These are phyloP conservation scores for Empis stercorea DNA, from an alignment of 2,888 invertebrate genomes.

Conservation along the genomic window DNA sequence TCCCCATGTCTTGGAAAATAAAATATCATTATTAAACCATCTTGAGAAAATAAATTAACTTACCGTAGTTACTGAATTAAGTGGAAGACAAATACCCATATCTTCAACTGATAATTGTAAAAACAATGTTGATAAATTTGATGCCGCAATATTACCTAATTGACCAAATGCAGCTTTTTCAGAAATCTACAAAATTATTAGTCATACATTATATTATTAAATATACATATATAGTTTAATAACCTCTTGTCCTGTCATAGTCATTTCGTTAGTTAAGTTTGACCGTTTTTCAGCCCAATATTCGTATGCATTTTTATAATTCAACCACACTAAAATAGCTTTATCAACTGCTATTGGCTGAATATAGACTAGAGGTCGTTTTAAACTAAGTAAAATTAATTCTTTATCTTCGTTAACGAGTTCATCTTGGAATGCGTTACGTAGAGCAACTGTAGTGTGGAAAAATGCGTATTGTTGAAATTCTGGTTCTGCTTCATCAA, in stretches of 20 bases:
- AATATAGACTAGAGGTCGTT: conserved; percentile 87
- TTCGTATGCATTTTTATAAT: conserved; percentile 98
- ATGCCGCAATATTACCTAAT: conserved; percentile 61
- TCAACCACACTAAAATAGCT: conserved; percentile 96
- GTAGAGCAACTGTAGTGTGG: conserved; percentile 80
- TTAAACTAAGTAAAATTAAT: conserved; percentile 79
- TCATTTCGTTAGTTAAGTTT: conserved; percentile 77
- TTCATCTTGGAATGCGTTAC: conserved; percentile 82
- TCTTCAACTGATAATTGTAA: conserved; percentile 91
- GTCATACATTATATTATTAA: neutral
- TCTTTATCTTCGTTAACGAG: conserved; percentile 77
- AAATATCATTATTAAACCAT: conserved; percentile 1
- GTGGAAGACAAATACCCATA: conserved; percentile 88
- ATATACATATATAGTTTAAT: no score
- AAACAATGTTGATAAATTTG: conserved; percentile 78
- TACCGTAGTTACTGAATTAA: conserved; percentile 67
- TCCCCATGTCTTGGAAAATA: conserved; percentile 43
- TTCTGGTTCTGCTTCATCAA: conserved; percentile 95
- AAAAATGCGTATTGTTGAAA: conserved; percentile 98
- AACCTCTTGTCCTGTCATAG: conserved; percentile 40
- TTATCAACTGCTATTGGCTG: conserved; percentile 97
- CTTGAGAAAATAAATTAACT: conserved; percentile 10
- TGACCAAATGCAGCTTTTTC: conserved; percentile 71
- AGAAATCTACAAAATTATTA: conserved; percentile 33
- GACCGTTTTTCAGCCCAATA: conserved; percentile 97